A percentile compares a stretch with the other conserved stretches of the same genome.
Evolutionary conservation across 2,797 vertebrate genomes (phyloP).

Genomic region (Streptopelia turtur): DNA sequence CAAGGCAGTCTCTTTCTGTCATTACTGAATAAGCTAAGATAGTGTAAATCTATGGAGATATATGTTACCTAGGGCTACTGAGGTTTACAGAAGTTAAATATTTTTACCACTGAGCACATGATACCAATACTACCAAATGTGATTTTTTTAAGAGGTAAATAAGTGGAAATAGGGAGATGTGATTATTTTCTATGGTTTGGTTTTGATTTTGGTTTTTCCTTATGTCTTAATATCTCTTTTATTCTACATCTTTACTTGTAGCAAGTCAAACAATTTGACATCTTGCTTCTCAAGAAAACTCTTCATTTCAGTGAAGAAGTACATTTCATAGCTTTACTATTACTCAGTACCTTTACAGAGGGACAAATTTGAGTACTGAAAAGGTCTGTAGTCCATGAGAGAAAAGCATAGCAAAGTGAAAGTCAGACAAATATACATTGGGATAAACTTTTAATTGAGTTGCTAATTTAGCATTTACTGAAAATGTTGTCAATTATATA

Average conservation of each 20-base stretch:
- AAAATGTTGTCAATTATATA: background rate
- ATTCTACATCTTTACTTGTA: background rate
- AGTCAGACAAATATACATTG: background rate
- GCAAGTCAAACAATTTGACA: fast-evolving
- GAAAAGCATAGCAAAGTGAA: background rate
- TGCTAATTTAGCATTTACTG: background rate
- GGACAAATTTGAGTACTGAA: background rate
- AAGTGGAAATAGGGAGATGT: background rate
- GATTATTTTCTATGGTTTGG: fast-evolving
- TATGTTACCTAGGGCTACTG: background rate
- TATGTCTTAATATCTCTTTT: background rate
- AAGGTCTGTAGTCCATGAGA: background rate
- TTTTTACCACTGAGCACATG: background rate
- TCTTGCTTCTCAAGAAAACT: background rate
- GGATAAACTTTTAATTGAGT: background rate
- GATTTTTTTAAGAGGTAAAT: background rate
- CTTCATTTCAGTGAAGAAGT: background rate
- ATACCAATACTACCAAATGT: background rate
- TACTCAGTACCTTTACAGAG: background rate
- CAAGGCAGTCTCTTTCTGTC: background rate
- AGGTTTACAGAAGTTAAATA: background rate
- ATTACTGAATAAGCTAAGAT: background rate
- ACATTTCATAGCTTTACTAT: background rate
- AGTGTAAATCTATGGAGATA: background rate
- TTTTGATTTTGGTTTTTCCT: background rate